Base-by-base conservation (phyloP, 2,797 vertebrate species). In the Zalophus californianus region DNA sequence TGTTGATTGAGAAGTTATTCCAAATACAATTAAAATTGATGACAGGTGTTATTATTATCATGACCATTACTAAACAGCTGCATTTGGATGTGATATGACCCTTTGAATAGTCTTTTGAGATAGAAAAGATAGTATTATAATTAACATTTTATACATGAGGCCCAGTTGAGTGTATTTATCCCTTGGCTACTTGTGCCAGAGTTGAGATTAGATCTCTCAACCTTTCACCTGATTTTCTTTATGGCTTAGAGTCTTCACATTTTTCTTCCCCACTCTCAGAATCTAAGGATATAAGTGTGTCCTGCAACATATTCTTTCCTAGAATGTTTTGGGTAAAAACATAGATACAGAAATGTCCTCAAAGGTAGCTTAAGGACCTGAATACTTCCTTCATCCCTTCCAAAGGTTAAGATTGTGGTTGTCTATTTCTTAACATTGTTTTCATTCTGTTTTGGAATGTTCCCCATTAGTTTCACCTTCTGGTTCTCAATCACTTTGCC, bases 11-110 rank as follows among this genome's bases (percentile, higher is more conserved):
- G 48, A 95, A 96, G 29, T 92, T 97, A 86, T 86, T 84, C 4
- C 15, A 96, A 79, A 91, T 56, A 62, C 4, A 78, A 86, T 96
- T 94, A 97, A 85, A 94, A 92, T 12, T 94, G 94, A 94, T 89
- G 38, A 44, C 35, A 83, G n/a, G 32, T 70, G 15, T 52, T 89
- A 3, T 92, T 73, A 80, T 68, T 62, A 66, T 79, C 35, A 77
- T 90, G 56, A 32, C 89, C 25, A 64, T 60, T 91, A 83, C 79
- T 86, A 62, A 25, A 56, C 5, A 44, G 12, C n/a, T 91, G 21
- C 20, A 54, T 88, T 89, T 91, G n/a, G 52, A 78, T 86, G 80
- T 41, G 93, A 95, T 77, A 68, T 78, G 7, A 89, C 32, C 11
- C 5, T 96, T 73, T 86, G 21, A 94, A 78, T 66, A 90, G 75